These are phyloP conservation scores for Lathamus discolor DNA, from an alignment of 2,113 vertebrate genomes.

Conservation along the genomic window DNA sequence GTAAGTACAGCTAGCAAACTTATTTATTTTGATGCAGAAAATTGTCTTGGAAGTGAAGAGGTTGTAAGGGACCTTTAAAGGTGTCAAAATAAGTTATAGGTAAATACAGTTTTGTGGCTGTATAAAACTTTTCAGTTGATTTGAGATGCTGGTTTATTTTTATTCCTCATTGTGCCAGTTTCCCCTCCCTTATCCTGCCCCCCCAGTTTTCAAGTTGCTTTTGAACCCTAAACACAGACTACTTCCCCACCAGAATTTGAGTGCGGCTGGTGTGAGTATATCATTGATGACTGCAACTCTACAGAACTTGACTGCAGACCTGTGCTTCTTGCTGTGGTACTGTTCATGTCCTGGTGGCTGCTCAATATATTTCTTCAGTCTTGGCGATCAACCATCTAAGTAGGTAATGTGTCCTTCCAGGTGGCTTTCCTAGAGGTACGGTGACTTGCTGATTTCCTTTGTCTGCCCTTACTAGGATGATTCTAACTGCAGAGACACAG, in stretches of 20 bases:
- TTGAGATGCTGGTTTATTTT: rapidly evolving
- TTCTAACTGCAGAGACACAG: neutral
- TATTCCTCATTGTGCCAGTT: neutral
- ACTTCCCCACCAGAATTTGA: neutral
- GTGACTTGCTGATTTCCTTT: neutral
- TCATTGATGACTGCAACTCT: neutral
- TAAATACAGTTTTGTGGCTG: neutral
- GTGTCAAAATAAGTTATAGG: neutral
- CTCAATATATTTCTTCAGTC: neutral
- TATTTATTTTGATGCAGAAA: neutral
- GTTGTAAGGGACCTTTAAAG: neutral
- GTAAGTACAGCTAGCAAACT: neutral
- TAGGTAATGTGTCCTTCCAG: neutral
- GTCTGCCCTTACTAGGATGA: neutral
- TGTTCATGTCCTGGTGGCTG: neutral
- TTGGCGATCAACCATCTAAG: neutral
- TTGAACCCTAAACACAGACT: neutral
- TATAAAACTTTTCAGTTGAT: neutral
- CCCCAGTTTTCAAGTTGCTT: neutral
- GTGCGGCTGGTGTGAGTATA: neutral
- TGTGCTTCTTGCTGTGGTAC: neutral
- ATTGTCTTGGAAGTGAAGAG: neutral
- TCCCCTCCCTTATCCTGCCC: rapidly evolving
- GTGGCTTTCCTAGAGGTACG: neutral
- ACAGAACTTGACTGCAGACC: neutral